A percentile compares a stretch with the other conserved stretches of the same genome.
phyloP scores from a whole-genome alignment of 1,140 invertebrate genomes.

The Brachionus rubens region DNA sequence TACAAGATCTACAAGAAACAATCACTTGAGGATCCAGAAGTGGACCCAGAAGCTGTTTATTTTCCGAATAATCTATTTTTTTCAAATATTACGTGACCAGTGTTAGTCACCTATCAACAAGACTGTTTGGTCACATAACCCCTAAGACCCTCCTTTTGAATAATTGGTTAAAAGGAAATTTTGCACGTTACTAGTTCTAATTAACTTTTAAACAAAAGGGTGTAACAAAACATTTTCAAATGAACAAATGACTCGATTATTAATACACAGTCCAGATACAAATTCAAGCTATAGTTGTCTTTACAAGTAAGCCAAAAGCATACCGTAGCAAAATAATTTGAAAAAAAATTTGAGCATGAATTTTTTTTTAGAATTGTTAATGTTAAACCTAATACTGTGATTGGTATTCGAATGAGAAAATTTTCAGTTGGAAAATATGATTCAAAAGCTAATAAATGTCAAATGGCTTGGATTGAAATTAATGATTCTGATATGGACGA shows the following conservation, averaged over 20 bases:
- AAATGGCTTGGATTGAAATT: slow-evolving; percentile 5
- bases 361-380: background rate
- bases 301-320: slow-evolving; percentile 31
- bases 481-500: slow-evolving; percentile 2
- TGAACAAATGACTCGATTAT: background rate
- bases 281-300: background rate
- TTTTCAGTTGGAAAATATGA: slow-evolving; percentile 37
- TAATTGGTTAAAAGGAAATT: too few relatives aligned
- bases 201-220: background rate
- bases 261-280: background rate
- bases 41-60: too few relatives aligned
- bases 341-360: too few relatives aligned
- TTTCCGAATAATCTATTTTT: too few relatives aligned
- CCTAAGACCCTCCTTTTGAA: too few relatives aligned
- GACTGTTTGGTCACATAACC: too few relatives aligned
- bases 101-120: too few relatives aligned
- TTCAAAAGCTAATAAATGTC: background rate
- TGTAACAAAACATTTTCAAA: slow-evolving; percentile 10
- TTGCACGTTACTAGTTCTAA: too few relatives aligned
- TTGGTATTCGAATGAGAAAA: background rate
- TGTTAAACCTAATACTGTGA: background rate
- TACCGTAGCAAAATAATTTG: too few relatives aligned
- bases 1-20: too few relatives aligned
- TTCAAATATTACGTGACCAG: too few relatives aligned
- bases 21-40: too few relatives aligned